Evolutionary conservation across 2,797 vertebrate species (phyloP).

Genomic region (Sternotherus odoratus): DNA sequence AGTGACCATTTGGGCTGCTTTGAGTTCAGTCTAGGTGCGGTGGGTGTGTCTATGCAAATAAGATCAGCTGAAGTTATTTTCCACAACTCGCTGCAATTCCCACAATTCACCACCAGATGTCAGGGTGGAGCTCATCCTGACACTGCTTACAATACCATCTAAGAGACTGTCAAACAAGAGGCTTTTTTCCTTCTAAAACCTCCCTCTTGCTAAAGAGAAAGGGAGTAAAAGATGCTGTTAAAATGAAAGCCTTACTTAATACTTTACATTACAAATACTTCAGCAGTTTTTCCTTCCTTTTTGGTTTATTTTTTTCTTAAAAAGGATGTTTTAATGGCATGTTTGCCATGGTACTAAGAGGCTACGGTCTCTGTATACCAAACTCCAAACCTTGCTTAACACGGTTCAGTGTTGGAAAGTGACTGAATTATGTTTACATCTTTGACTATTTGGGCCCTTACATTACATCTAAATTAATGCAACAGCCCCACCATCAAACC

Average conservation of each 20-base stretch:
- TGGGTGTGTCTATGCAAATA: no score
- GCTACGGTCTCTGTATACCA: not conserved
- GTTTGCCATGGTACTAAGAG: not conserved
- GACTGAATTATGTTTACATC: not conserved
- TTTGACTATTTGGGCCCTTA: not conserved
- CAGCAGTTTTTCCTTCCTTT: not conserved
- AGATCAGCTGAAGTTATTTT: no score
- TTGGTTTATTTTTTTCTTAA: not conserved
- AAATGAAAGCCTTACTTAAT: not conserved
- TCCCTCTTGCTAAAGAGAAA: not conserved
- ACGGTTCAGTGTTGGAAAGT: not conserved
- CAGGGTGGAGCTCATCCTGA: no score
- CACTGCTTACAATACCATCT: no score
- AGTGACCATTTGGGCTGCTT: no score
- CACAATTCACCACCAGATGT: no score
- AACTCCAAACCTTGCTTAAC: not conserved
- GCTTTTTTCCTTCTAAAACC: not conserved
- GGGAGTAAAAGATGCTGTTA: not conserved
- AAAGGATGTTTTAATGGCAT: not conserved
- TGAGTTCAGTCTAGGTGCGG: no score
- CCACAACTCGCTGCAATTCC: no score
- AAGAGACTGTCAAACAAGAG: not conserved
- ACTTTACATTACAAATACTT: not conserved
- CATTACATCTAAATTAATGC: not conserved
- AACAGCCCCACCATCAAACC: not conserved